Base-by-base conservation (phyloP, 2,888 invertebrate species). In the Hemithea aestivaria region DNA sequence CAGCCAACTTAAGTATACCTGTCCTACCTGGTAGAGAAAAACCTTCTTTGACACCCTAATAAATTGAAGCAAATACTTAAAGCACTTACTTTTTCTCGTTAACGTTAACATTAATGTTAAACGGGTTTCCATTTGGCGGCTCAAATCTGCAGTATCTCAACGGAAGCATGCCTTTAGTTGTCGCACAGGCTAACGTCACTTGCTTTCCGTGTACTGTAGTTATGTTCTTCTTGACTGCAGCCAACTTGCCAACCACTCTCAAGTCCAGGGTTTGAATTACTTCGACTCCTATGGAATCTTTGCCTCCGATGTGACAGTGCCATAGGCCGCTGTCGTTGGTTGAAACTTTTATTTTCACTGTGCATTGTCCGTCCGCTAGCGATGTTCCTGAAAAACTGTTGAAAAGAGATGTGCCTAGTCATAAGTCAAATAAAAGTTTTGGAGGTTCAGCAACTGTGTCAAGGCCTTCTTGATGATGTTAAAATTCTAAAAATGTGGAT, bases 111-210 rank as follows among this genome's bases (percentile, higher is more conserved):
- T 78, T 76, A 7, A 89, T 82, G 43, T 78, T 81, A 41, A 89
- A 88, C 1, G 88, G 79, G 11, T 48, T 62, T 0, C 73, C 83
- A 30, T 62, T 71, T 0, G 89, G 88, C 1, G 84, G 78, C 26
- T 84, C 80, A 36, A 89, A 89, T 3, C 89, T 68, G 29, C 89
- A 89, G 44, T 89, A 88, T 11, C 73, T 78, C 12, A 89, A 41
- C 0, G 87, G 73, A 2, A 62, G 55, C 16, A 67, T 50, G 0
- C 67, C 69, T 10, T 68, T 73, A 0, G 80, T 75, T 0, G 87
- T 81, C 0, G 69, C 66, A 44, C 89, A 89, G 1, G 66, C 60
- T 20, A 89, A 35, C 0, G 82, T 81, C 1, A 74, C 58, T 3
- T 71, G 37, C 30, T 75, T 73, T 6, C 73, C 76, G 10, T 75